Evolutionary conservation across 2,113 vertebrate genomes (phyloP).

Genomic region (Gadus chalcogrammus): DNA sequence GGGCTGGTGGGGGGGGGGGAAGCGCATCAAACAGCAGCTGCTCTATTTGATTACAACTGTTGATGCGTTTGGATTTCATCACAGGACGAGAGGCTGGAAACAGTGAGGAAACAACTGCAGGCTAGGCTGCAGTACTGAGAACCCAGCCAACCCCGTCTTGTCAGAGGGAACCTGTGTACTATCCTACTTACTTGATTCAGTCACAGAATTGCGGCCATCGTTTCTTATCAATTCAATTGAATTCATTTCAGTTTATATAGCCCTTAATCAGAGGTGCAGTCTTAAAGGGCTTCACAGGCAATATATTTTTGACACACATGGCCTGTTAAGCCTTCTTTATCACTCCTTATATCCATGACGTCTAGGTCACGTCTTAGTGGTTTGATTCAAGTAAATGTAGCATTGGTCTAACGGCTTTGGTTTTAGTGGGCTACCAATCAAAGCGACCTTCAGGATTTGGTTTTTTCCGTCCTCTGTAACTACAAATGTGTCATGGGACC

Average conservation of each 20-base stretch:
- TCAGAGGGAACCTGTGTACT: conserved; percentile 3
- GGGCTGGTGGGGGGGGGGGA: conserved; percentile 8
- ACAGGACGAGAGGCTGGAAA: neutral
- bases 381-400: too few species aligned
- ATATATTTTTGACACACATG: too few species aligned
- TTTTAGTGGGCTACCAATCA: too few species aligned
- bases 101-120: neutral
- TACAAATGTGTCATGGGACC: neutral
- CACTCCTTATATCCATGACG: too few species aligned
- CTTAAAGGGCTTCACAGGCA: too few species aligned
- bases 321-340: too few species aligned
- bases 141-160: neutral
- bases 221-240: neutral
- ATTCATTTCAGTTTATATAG: too few species aligned
- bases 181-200: neutral
- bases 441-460: too few species aligned
- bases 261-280: too few species aligned
- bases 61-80: neutral
- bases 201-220: neutral
- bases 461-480: too few species aligned
- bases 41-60: conserved; percentile 13
- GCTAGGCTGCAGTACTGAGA: neutral
- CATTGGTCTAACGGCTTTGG: too few species aligned
- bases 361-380: too few species aligned
- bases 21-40: conserved; percentile 6